phyloP scores from a whole-genome alignment of 2,113 vertebrate genomes.

The Nothoprocta perdicaria region DNA sequence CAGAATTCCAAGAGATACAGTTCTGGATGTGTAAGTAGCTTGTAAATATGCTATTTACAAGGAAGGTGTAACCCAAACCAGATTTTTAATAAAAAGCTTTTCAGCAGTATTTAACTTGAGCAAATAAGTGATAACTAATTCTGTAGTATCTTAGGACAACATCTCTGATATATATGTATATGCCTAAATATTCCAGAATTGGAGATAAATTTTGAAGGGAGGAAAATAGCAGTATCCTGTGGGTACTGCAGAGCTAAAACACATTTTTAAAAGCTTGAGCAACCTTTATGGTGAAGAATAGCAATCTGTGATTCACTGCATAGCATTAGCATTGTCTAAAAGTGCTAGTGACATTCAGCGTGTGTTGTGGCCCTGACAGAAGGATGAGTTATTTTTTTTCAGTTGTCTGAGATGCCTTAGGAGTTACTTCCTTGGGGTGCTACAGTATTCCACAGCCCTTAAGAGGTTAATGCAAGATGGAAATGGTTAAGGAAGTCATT shows the following conservation, averaged over 20 bases:
- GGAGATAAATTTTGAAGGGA: neutral
- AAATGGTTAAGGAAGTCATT: neutral
- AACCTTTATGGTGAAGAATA: neutral
- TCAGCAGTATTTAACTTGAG: neutral
- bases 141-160: neutral
- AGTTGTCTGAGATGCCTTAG: neutral
- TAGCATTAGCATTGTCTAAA: neutral
- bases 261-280: neutral
- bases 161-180: rapidly evolving
- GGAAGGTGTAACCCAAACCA: neutral
- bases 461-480: neutral
- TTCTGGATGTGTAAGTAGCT: neutral
- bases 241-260: neutral
- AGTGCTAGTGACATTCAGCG: neutral
- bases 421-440: neutral
- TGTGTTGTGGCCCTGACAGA: neutral
- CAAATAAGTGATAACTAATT: neutral
- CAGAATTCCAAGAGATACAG: neutral
- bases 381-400: neutral
- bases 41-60: neutral
- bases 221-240: neutral
- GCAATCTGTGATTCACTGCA: neutral
- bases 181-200: neutral
- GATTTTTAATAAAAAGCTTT: neutral
- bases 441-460: neutral